Base-by-base conservation (phyloP, 2,113 vertebrate genomes). In the Motacilla tschutschensis region DNA sequence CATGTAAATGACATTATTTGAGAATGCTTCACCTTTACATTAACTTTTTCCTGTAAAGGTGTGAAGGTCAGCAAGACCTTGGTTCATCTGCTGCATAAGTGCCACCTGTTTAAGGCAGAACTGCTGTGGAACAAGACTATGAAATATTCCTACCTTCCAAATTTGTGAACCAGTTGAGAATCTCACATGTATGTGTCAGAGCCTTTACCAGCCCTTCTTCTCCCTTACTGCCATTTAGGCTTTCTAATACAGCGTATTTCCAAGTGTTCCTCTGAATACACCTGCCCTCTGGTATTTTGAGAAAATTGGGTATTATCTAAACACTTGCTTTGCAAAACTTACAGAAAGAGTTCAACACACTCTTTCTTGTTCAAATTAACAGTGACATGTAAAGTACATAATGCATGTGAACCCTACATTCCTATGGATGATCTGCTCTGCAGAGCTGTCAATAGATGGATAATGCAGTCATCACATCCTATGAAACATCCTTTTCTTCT, bases 41-140 rank as follows among this genome's bases (percentile, higher is more conserved):
- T 80, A 89, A 88, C 33, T 86, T 87, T 91, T 88, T 43, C 38
- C 71, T 53, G 9, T 77, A 83, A 81, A 85, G 25, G 67, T 90
- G 57, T 18, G 59, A 91, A 92, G 78, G 91, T 94, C 79, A 31
- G 36, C 19, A 4, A 85, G 87, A 94, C 89, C 79, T 96, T 94
- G 83, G 38, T 57, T 95, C 70, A 70, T 53, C 70, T 90, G 60
- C 72, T 93, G 28, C 19, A 2, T 59, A 87, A 85, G 31, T 66
- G 62, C 33, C 12, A 7, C 55, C 72, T 75, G 25, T 63, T 77
- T 79, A 80, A 88, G 46, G 53, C 46, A 85, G 84, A 83, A 47
- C 17, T 80, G 35, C 72, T 64, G 50, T 59, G 29, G 64, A 40
- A 33, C 22, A 80, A 66, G 12, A 19, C 2, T 66, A 35, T 4